Conservation (phyloP, 1,140 invertebrate genomes). For the Monochamus saltuarius region DNA sequence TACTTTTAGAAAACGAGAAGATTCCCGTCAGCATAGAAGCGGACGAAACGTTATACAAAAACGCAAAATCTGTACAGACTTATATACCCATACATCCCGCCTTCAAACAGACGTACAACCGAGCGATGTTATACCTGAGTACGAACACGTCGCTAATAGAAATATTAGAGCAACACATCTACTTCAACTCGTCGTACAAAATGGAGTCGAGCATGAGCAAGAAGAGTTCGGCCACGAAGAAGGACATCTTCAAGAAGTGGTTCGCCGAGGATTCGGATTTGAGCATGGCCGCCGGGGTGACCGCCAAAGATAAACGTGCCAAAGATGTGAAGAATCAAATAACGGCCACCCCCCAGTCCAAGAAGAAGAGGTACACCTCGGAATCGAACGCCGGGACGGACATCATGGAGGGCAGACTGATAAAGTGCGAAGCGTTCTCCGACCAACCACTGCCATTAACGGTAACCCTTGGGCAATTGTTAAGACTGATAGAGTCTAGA, state of each 20-base stretch:
- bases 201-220: conserved; percentile 29
- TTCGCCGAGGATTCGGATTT: conserved; percentile 60
- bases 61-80: conserved; percentile 51
- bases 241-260: conserved; percentile 45
- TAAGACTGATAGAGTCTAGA: conserved; percentile 45
- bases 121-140: conserved; percentile 70
- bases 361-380: conserved; percentile 47
- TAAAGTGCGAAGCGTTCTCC: conserved; percentile 43
- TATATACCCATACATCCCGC: conserved; percentile 46
- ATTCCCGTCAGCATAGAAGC: conserved; percentile 61
- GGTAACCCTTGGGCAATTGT: conserved; percentile 46
- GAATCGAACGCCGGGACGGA: conserved; percentile 20
- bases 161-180: conserved; percentile 55
- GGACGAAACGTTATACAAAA: conserved; percentile 49
- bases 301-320: conserved; percentile 79
- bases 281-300: conserved; percentile 76
- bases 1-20: conserved; percentile 84
- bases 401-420: conserved; percentile 40
- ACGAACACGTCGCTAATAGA: conserved; percentile 67
- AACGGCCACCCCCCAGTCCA: conserved; percentile 40
- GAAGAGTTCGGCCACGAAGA: conserved; percentile 21
- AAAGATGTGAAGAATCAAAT: conserved; percentile 70
- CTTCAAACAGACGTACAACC: conserved; percentile 55
- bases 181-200: conserved; percentile 47
- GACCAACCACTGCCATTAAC: conserved; percentile 45